These are phyloP conservation scores for Sphenodon punctatus DNA, from an alignment of 2,797 vertebrate species.

Conservation along the genomic window DNA sequence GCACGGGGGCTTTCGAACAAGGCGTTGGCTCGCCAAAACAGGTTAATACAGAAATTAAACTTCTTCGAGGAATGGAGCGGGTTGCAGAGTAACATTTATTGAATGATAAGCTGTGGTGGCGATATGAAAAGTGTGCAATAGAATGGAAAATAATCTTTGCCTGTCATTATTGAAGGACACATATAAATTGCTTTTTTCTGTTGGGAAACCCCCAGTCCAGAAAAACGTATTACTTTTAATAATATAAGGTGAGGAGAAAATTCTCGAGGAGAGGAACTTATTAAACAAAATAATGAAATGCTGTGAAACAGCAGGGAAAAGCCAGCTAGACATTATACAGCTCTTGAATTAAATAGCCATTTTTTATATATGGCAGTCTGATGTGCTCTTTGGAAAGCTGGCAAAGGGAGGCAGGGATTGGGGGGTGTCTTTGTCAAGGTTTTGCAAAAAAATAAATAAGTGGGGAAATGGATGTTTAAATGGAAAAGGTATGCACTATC, in stretches of 20 bases:
- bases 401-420: conserved; percentile 50
- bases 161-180: conserved; percentile 83
- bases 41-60: conserved; percentile 83
- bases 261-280: conserved; percentile 83
- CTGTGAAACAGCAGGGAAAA: conserved; percentile 77
- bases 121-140: conserved; percentile 80
- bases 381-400: conserved; percentile 67
- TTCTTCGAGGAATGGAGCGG: conserved; percentile 76
- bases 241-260: conserved; percentile 82
- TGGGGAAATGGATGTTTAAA: conserved; percentile 29
- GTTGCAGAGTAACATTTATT: conserved; percentile 79
- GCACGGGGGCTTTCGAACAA: conserved; percentile 67
- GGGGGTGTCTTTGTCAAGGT: conserved; percentile 65
- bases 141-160: conserved; percentile 83
- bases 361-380: conserved; percentile 59
- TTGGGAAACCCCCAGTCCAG: conserved; percentile 82
- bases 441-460: conserved; percentile 52
- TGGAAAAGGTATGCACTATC: not conserved
- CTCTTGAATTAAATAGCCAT: conserved; percentile 78
- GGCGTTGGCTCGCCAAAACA: conserved; percentile 74
- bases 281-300: conserved; percentile 86
- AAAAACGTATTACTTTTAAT: conserved; percentile 86
- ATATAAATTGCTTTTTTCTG: conserved; percentile 85
- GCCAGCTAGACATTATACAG: conserved; percentile 74
- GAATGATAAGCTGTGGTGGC: conserved; percentile 79